Evolutionary conservation across 2,888 invertebrate species (phyloP), one percentile per base, ranked within the genome.

Genomic region (Rhagophthalmus giganteus): DNA sequence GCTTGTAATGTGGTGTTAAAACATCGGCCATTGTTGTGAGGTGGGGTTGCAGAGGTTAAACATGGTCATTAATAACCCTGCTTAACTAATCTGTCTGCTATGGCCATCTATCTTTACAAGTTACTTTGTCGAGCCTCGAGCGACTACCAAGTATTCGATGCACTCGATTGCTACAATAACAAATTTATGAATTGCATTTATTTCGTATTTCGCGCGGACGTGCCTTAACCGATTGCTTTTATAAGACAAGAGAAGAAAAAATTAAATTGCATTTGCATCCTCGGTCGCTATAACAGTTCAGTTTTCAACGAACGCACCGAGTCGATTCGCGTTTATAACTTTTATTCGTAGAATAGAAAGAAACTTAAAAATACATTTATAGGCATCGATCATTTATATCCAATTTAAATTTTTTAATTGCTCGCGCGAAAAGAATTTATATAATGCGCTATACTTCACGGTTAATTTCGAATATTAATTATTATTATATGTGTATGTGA

Each of bases 81-180:
- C 72, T 79, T 79, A 80, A 80, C 80, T 80, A 80, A 81, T 81
- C 80, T 80, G 79, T 79, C 79, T 77, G 78, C 75, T 74, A 72
- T 71, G 74, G 71, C 73, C 74, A 75, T 75, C 75, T 73, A 75
- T 75, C 75, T 75, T 74, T 75, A 74, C 74, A 74, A 74, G 74
- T 74, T 75, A 74, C 74, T 74, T 70, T 68, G 65, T 64, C 54
- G 52, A 57, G 66, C 69, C 65, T 54, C 59, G 53, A 64, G 68
- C 69, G 66, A 69, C 68, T 40, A 51, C 40, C 27, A 61, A 61
- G 55, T 59, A 65, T 68, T 65, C 64, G 62, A 62, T 68, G 65
- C 66, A 66, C 60, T 65, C 64, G 67, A 70, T 70, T 68, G 67
- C 67, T 64, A 67, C 65, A 69, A 69, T 69, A 70, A 69, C 64